Evolutionary conservation across 2,888 invertebrate genomes (phyloP).

Genomic region (Nymphalis polychloros): DNA sequence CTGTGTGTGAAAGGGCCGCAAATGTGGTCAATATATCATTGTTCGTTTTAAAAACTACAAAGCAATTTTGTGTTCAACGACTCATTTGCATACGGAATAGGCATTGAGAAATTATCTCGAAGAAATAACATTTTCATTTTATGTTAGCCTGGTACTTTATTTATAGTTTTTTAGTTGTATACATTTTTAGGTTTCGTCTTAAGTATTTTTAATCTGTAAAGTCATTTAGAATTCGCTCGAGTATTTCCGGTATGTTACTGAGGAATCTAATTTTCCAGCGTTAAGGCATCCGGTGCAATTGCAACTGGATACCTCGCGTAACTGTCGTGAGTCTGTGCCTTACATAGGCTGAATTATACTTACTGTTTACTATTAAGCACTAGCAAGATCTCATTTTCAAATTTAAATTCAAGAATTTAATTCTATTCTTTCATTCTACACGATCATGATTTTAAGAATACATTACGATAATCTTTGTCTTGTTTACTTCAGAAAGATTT

Average conservation of each 20-base stretch:
- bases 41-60: constrained; percentile 46
- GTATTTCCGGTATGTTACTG: constrained; percentile 30
- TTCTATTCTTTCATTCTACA: neutral
- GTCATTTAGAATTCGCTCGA: constrained; percentile 20
- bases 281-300: constrained; percentile 29
- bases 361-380: neutral
- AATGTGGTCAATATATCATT: constrained; percentile 54
- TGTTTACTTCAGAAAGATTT: neutral
- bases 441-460: neutral
- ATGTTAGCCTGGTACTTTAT: constrained; percentile 9
- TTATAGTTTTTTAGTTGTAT: neutral
- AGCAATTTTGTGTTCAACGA: constrained; percentile 33
- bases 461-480: constrained; percentile 3
- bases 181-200: neutral
- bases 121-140: neutral
- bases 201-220: constrained; percentile 34
- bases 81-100: constrained; percentile 26
- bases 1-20: constrained; percentile 55
- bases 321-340: constrained; percentile 15
- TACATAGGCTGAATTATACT: constrained; percentile 23
- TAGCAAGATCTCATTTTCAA: neutral
- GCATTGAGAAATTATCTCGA: constrained; percentile 21
- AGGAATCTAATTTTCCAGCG: constrained; percentile 36
- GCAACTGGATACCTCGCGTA: constrained; percentile 18
- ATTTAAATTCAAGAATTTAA: neutral